These are phyloP conservation scores for Microvelia longipes DNA, from an alignment of 1,140 invertebrate species.

Conservation along the genomic window DNA sequence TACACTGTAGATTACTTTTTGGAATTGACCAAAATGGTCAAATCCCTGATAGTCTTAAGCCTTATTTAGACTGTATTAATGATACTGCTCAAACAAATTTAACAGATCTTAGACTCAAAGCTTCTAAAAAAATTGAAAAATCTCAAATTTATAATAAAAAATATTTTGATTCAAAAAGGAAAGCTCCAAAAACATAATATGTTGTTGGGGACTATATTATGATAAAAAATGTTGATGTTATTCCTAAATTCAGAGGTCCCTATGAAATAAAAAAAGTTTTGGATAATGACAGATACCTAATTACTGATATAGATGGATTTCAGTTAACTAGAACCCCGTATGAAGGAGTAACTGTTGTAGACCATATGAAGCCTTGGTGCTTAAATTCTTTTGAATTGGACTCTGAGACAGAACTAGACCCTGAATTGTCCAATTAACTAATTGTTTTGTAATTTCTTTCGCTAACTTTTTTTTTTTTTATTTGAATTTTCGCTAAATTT, in stretches of 20 bases:
- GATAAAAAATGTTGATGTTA: constrained; percentile 7
- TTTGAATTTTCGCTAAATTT: too few species aligned
- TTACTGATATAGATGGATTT: constrained; percentile 3
- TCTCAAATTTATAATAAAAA: constrained; percentile 4
- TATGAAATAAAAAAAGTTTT: constrained; percentile 4
- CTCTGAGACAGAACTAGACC: not conserved
- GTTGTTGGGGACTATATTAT: constrained; percentile 9
- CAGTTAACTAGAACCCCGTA: not conserved
- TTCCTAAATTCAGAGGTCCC: constrained; percentile 9
- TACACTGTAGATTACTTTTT: constrained; percentile 17
- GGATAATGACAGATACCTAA: constrained; percentile 9
- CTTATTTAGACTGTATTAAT: not conserved
- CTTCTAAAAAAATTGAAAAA: not conserved
- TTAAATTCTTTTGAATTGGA: not conserved
- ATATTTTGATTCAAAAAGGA: constrained; percentile 6
- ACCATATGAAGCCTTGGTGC: constrained; percentile 1
- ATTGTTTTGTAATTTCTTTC: too few species aligned
- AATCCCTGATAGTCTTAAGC: not conserved
- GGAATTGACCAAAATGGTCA: constrained; percentile 5
- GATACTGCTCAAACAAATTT: not conserved
- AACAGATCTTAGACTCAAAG: not conserved
- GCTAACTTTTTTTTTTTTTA: too few species aligned
- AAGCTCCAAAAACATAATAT: constrained; percentile 1
- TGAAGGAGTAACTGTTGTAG: not conserved
- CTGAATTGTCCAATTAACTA: too few species aligned